These are phyloP conservation scores for Papilio gigon DNA, from an alignment of 2,888 invertebrate species.

Conservation along the genomic window DNA sequence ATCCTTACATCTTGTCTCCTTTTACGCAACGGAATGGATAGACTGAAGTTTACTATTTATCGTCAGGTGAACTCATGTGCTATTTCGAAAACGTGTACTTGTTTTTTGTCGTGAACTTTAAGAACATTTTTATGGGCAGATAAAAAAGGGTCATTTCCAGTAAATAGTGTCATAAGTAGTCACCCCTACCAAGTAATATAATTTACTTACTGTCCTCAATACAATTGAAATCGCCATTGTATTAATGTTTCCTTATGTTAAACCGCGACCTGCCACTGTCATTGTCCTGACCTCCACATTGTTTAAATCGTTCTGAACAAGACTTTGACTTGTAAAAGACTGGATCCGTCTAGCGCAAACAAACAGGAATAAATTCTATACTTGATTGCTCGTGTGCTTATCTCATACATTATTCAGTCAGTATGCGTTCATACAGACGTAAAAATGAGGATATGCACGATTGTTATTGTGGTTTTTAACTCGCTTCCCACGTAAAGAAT, in stretches of 20 bases:
- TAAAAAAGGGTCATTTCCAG: no score
- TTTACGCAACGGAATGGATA: background rate
- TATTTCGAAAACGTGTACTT: background rate
- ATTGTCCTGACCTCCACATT: background rate
- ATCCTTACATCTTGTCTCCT: background rate
- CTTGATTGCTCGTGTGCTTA: no score
- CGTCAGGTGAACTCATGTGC: background rate
- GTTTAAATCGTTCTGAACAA: no score
- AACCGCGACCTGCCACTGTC: slow-evolving; percentile 4
- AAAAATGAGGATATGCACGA: no score
- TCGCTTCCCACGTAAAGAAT: no score
- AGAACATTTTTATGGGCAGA: no score
- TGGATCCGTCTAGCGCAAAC: no score
- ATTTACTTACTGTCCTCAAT: background rate
- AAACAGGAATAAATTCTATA: no score
- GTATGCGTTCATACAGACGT: no score
- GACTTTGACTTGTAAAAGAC: no score
- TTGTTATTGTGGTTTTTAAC: no score
- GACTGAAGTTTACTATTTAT: background rate
- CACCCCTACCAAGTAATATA: background rate
- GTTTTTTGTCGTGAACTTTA: background rate
- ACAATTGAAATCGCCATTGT: slow-evolving; percentile 5
- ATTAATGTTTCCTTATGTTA: background rate
- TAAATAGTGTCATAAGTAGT: background rate
- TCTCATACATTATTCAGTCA: no score